phyloP scores from a whole-genome alignment of 2,797 vertebrate genomes.

The Mormyrus proboscirostris region DNA sequence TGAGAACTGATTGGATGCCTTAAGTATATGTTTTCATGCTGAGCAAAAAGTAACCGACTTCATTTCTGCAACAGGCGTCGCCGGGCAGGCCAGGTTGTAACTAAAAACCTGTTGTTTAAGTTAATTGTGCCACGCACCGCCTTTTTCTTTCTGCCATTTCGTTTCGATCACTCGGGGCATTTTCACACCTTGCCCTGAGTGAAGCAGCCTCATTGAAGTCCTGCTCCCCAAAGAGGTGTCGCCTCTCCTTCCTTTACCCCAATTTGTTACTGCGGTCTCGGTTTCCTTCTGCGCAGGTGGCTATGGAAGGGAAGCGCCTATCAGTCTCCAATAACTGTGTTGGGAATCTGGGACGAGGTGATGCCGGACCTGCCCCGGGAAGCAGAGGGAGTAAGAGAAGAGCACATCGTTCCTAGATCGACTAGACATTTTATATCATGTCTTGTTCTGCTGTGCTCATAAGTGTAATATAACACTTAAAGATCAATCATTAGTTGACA shows the following conservation, averaged over 20 bases:
- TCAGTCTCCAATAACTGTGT: neutral
- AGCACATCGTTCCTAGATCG: neutral
- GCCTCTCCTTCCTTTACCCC: neutral
- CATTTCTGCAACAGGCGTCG: neutral
- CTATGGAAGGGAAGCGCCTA: neutral
- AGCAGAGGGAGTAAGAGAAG: neutral
- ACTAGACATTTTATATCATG: neutral
- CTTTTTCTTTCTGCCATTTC: neutral
- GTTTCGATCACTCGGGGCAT: neutral
- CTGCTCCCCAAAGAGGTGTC: neutral
- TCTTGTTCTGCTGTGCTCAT: neutral
- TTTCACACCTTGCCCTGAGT: neutral
- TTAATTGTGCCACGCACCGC: neutral
- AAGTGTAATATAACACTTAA: neutral
- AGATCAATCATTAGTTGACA: neutral
- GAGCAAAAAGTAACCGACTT: neutral
- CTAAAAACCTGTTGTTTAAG: neutral
- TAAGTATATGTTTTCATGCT: neutral
- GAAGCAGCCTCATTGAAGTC: neutral
- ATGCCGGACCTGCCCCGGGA: neutral
- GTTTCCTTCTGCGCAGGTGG: neutral
- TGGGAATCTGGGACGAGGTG: neutral
- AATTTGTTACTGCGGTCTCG: neutral
- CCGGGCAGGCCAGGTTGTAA: neutral
- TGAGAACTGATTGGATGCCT: neutral